These are phyloP conservation scores for Trichoplusia ni DNA, from an alignment of 1,140 invertebrate genomes.

Conservation along the genomic window DNA sequence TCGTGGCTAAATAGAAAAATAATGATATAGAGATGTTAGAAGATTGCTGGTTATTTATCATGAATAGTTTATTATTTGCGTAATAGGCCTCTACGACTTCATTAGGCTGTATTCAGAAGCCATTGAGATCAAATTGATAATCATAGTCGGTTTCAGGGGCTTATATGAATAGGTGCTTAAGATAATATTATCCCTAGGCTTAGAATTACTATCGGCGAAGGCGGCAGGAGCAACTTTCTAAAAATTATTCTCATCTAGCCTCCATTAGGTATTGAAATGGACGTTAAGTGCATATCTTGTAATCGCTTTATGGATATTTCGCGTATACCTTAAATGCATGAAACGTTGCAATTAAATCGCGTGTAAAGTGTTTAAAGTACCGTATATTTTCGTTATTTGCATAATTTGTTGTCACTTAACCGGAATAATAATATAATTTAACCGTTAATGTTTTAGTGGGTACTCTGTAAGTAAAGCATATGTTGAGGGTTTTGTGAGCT, in stretches of 20 bases:
- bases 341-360: conserved; percentile 28
- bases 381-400: conserved; percentile 33
- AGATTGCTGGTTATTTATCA: conserved; percentile 9
- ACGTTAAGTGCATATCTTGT: conserved; percentile 3
- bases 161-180: conserved; percentile 26
- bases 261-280: conserved; percentile 11
- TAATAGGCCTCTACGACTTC: conserved; percentile 21
- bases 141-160: conserved; percentile 14
- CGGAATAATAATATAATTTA: conserved; percentile 29
- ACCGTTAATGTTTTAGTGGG: conserved; percentile 15
- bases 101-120: conserved; percentile 26
- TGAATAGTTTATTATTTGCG: conserved; percentile 27
- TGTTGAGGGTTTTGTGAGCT: no score
- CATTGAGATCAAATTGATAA: conserved; percentile 32
- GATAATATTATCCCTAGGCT: conserved; percentile 23
- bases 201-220: conserved; percentile 16
- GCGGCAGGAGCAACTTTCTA: conserved; percentile 15
- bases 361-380: conserved; percentile 26
- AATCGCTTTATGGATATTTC: conserved; percentile 10
- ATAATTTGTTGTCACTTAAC: conserved; percentile 31
- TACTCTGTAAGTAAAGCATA: no score
- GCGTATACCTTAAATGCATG: conserved; percentile 14
- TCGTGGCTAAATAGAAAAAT: conserved; percentile 9
- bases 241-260: conserved; percentile 23
- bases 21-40: conserved; percentile 10